Conservation (phyloP, 1,140 invertebrate species). For the Drosophila ananassae region DNA sequence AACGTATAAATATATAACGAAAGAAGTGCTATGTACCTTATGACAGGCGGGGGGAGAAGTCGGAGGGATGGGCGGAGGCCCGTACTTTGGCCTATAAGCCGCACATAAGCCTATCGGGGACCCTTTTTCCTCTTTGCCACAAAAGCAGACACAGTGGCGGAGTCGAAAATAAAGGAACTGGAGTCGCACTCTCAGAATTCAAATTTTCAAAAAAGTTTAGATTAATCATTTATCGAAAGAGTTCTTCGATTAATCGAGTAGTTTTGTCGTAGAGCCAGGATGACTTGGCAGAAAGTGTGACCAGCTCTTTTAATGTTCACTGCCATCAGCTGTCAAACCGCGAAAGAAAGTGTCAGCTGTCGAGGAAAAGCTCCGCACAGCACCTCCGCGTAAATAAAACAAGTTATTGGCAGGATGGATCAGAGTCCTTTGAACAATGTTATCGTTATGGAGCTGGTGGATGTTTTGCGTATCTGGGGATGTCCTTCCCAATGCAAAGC, state of each 20-base stretch:
- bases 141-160: constrained; percentile 9
- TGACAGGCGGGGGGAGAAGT: background rate
- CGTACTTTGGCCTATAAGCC: constrained; percentile 80
- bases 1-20: constrained; percentile 16
- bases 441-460: background rate
- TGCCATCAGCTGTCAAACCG: too few species aligned
- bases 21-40: constrained; percentile 46
- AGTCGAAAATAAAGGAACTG: background rate
- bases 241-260: too few species aligned
- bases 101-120: constrained; percentile 26
- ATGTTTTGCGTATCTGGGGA: background rate
- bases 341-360: too few species aligned
- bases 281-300: too few species aligned
- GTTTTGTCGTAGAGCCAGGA: too few species aligned
- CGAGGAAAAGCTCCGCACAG: background rate
- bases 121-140: constrained; percentile 14
- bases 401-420: too few species aligned
- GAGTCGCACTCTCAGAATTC: too few species aligned
- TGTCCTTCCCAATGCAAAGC: background rate
- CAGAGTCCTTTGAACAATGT: background rate
- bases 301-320: too few species aligned
- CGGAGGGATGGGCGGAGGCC: constrained; percentile 12
- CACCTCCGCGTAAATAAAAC: too few species aligned
- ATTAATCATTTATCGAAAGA: background rate
- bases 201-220: too few species aligned